phyloP scores from a whole-genome alignment of 2,888 invertebrate species.

The Isoperla grammatica region DNA sequence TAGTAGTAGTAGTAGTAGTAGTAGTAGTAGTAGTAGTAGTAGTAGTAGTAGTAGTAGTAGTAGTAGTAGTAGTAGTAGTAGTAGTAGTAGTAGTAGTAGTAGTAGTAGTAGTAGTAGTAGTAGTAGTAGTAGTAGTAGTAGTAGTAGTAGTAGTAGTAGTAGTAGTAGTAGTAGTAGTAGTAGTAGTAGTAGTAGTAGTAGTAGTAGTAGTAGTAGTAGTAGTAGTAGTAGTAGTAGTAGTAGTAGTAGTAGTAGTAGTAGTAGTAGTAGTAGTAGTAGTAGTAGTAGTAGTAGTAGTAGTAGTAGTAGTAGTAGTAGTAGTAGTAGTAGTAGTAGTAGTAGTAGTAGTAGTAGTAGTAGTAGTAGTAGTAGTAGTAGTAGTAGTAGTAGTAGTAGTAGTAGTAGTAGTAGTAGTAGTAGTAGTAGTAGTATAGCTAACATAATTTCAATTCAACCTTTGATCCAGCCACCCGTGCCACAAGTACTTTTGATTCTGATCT shows the following conservation, averaged over 20 bases:
- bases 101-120: neutral
- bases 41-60: constrained; percentile 2
- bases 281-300: neutral
- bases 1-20: neutral
- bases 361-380: neutral
- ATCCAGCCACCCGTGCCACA: no score
- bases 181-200: constrained; percentile 3
- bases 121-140: constrained; percentile 7
- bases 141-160: constrained; percentile 5
- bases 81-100: constrained; percentile 10
- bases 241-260: neutral
- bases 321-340: neutral
- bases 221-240: constrained; percentile 6
- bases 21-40: constrained; percentile 4
- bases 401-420: neutral
- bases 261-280: neutral
- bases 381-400: neutral
- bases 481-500: no score
- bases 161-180: constrained; percentile 10
- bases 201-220: neutral
- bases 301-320: neutral
- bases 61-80: constrained; percentile 12
- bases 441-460: no score
- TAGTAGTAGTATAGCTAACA: no score
- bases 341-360: constrained; percentile 4